Conservation (phyloP, 2,113 vertebrate genomes). For the Carassius auratus region DNA sequence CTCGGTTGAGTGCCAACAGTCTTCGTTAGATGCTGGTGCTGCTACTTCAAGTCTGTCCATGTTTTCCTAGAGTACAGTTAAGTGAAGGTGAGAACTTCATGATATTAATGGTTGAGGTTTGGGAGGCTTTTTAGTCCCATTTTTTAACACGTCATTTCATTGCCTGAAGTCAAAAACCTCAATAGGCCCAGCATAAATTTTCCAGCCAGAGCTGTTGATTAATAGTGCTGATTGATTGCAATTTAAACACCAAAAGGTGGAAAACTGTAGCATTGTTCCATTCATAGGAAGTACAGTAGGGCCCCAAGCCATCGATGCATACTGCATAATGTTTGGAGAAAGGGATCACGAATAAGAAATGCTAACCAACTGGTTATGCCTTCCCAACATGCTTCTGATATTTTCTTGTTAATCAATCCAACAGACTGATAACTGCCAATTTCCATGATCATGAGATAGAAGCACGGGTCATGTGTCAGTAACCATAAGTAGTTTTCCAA, state of each 20-base stretch:
- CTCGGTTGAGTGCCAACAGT: background rate
- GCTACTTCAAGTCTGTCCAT: background rate
- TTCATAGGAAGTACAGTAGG: slow-evolving; percentile 8
- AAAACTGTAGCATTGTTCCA: slow-evolving; percentile 19
- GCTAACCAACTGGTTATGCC: background rate
- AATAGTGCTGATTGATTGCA: slow-evolving; percentile 3
- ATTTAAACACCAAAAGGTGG: background rate
- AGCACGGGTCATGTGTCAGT: background rate
- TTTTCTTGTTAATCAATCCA: slow-evolving; percentile 6
- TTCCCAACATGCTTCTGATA: background rate
- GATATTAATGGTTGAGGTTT: slow-evolving; percentile 3
- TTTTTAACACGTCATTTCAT: background rate
- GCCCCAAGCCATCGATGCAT: slow-evolving; percentile 2
- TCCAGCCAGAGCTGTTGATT: slow-evolving; percentile 12
- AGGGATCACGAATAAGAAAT: background rate
- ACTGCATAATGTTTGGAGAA: background rate
- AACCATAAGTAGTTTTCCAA: background rate
- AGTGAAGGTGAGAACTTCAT: background rate
- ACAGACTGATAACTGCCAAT: background rate
- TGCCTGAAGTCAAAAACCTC: background rate
- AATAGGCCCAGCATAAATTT: background rate
- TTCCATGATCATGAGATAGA: background rate
- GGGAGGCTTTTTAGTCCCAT: background rate
- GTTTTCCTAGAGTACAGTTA: background rate
- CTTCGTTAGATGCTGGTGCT: background rate